Conservation (phyloP, 2,888 invertebrate species). For the Microctonus brassicae region DNA sequence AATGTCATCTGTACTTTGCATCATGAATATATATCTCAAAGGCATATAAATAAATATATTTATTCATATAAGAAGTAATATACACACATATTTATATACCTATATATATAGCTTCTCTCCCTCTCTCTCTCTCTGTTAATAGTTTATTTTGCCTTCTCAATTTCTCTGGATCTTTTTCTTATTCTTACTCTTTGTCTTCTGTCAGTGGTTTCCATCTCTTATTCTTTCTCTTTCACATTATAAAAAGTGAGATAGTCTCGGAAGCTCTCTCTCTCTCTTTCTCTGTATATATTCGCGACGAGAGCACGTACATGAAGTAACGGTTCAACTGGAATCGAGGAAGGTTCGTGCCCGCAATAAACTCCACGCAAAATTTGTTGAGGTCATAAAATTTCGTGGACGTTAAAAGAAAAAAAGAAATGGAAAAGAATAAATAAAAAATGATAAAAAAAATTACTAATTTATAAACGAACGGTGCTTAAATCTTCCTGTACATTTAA, state of each 20-base stretch:
- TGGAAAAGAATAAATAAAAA: neutral
- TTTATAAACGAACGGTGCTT: conserved; percentile 3
- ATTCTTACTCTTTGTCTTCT: neutral
- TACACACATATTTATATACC: too few species aligned
- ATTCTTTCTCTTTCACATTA: neutral
- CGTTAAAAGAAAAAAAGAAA: neutral
- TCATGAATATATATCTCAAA: neutral
- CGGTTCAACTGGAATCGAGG: conserved; percentile 31
- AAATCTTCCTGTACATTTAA: neutral
- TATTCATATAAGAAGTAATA: too few species aligned
- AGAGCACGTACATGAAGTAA: conserved; percentile 29
- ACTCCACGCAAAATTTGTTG: conserved; percentile 11
- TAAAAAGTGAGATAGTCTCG: conserved; percentile 25
- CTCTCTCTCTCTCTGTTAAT: too few species aligned
- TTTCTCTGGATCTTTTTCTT: neutral
- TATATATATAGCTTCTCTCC: too few species aligned
- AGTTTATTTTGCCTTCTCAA: neutral
- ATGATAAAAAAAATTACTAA: neutral
- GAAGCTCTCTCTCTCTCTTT: too few species aligned
- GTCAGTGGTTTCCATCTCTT: neutral
- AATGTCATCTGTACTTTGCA: conserved; percentile 10
- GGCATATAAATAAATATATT: neutral
- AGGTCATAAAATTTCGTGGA: conserved; percentile 18
- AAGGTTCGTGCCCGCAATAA: conserved; percentile 19
- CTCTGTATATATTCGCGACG: neutral